Evolutionary conservation across 2,113 vertebrate species (phyloP).

Genomic region (Euleptes europaea): DNA sequence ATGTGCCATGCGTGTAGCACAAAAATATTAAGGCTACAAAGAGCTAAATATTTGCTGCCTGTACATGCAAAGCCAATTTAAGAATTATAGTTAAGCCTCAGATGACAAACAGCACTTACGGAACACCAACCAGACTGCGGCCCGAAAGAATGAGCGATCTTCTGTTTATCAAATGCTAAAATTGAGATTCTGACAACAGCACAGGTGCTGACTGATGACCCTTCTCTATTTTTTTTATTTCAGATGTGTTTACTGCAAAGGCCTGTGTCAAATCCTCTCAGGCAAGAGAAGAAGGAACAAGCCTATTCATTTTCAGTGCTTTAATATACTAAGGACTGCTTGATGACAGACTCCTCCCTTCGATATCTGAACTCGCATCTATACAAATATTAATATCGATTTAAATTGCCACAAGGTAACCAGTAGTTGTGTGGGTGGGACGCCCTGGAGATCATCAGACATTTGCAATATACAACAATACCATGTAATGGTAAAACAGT

Average conservation of each 20-base stretch:
- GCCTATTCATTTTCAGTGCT: background rate
- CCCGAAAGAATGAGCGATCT: background rate
- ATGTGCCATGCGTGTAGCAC: too few species aligned
- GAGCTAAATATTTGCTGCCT: background rate
- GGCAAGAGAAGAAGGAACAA: conserved; percentile 21
- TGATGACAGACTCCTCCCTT: background rate
- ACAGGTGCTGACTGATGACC: background rate
- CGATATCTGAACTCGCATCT: background rate
- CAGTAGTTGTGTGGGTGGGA: too few species aligned
- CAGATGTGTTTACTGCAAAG: conserved; percentile 33
- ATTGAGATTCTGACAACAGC: conserved; percentile 33
- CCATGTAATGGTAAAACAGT: too few species aligned
- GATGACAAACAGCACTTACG: background rate
- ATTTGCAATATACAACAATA: too few species aligned
- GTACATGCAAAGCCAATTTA: background rate
- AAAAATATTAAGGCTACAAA: too few species aligned
- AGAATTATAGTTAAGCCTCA: background rate
- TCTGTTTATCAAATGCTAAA: background rate
- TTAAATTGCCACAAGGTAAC: too few species aligned
- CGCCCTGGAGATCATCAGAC: too few species aligned
- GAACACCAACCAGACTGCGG: background rate
- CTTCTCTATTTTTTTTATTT: too few species aligned
- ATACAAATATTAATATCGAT: too few species aligned
- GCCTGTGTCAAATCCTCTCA: conserved; percentile 30
- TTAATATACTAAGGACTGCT: background rate